Conservation (phyloP, 2,113 vertebrate species). For the Prochilodus magdalenae region DNA sequence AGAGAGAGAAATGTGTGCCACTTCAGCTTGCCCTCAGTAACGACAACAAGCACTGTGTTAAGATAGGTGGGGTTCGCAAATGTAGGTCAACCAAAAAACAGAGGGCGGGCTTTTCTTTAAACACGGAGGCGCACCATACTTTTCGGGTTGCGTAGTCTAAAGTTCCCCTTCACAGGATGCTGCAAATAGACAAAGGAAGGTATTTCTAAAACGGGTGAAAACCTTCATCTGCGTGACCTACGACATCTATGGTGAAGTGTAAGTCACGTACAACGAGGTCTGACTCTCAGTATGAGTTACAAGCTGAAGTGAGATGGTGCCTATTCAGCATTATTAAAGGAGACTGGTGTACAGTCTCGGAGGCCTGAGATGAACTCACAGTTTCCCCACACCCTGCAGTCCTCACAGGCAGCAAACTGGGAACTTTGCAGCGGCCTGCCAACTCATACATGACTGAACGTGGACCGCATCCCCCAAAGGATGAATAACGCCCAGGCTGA, state of each 20-base stretch:
- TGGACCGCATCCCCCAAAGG: constrained; percentile 10
- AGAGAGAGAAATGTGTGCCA: constrained; percentile 1
- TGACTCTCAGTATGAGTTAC: background rate
- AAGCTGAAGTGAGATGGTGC: background rate
- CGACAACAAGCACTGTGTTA: constrained; percentile 38
- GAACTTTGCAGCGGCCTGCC: constrained; percentile 36
- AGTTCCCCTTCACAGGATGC: background rate
- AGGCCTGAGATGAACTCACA: constrained; percentile 15
- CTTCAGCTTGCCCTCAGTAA: constrained; percentile 12
- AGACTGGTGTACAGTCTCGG: constrained; percentile 18
- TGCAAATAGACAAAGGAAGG: background rate
- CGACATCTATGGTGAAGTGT: background rate
- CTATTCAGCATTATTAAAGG: constrained; percentile 34
- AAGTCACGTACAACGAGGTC: background rate
- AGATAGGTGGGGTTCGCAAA: constrained; percentile 49
- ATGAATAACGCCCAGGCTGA: background rate
- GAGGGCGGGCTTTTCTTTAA: constrained; percentile 36
- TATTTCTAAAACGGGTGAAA: background rate
- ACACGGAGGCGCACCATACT: constrained; percentile 35
- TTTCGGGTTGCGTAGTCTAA: constrained; percentile 19
- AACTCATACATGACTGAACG: constrained; percentile 39
- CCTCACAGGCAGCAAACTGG: constrained; percentile 31
- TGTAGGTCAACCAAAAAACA: constrained; percentile 59
- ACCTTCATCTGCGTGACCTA: background rate
- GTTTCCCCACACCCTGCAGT: constrained; percentile 33